phyloP scores from a whole-genome alignment of 2,888 invertebrate species.

The Pycnomerus fuliginosus region DNA sequence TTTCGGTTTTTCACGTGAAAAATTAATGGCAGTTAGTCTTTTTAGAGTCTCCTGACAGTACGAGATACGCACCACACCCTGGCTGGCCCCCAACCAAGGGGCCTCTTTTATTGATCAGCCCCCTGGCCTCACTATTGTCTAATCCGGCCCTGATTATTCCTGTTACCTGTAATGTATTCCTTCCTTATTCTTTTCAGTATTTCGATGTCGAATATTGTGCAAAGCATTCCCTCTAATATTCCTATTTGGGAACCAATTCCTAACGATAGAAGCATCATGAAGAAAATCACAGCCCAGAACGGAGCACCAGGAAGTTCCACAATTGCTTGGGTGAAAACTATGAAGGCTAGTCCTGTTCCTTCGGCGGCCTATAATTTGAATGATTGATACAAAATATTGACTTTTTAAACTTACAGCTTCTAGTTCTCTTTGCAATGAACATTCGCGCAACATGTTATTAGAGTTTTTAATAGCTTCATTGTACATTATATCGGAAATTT shows the following conservation, averaged over 20 bases:
- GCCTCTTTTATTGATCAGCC: too few relatives aligned
- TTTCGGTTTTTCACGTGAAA: too few relatives aligned
- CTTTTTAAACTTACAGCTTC: constrained; percentile 62
- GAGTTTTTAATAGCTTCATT: constrained; percentile 44
- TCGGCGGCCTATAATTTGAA: constrained; percentile 76
- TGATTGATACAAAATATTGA: not conserved
- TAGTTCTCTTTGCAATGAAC: constrained; percentile 71
- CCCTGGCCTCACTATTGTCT: too few relatives aligned
- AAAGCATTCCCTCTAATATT: constrained; percentile 93
- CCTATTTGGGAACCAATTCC: constrained; percentile 96
- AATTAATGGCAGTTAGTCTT: too few relatives aligned
- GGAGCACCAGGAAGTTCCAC: constrained; percentile 91
- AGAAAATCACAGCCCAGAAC: constrained; percentile 95
- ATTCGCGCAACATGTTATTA: constrained; percentile 44
- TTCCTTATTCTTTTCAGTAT: constrained; percentile 87
- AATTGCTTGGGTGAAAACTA: constrained; percentile 96
- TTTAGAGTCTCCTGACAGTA: too few relatives aligned
- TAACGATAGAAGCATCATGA: constrained; percentile 90
- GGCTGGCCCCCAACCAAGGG: too few relatives aligned
- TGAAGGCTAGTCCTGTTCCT: constrained; percentile 94
- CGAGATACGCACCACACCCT: too few relatives aligned
- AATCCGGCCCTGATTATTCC: too few relatives aligned
- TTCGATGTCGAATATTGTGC: constrained; percentile 91
- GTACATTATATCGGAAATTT: constrained; percentile 24
- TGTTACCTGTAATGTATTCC: constrained; percentile 79